These are phyloP conservation scores for Anisognathus igniventris DNA, from an alignment of 2,797 vertebrate species.

Conservation along the genomic window DNA sequence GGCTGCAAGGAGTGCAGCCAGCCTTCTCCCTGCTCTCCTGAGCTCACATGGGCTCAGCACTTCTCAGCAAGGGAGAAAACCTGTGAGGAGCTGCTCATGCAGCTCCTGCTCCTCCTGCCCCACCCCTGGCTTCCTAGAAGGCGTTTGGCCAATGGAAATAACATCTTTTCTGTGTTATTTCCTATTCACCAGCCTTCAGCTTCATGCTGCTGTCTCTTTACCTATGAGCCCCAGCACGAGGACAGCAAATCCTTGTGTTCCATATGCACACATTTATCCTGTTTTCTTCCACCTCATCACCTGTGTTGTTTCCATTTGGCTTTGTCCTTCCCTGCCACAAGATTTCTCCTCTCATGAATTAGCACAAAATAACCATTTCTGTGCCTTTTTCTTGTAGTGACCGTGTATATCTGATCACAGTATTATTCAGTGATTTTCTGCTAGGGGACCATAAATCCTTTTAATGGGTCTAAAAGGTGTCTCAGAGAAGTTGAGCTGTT, in stretches of 20 bases:
- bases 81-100: slow-evolving; percentile 14
- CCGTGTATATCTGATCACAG: neutral
- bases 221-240: neutral
- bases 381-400: neutral
- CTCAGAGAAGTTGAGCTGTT: neutral
- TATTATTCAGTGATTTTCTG: neutral
- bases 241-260: neutral
- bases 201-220: neutral
- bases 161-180: neutral
- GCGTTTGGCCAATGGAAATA: slow-evolving; percentile 61
- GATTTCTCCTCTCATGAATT: neutral
- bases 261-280: neutral
- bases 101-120: slow-evolving; percentile 2
- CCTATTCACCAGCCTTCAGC: slow-evolving; percentile 9
- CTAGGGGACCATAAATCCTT: neutral
- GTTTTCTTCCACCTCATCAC: neutral
- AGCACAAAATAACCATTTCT: neutral
- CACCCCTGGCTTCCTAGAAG: neutral
- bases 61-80: slow-evolving; percentile 49
- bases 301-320: neutral
- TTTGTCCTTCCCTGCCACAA: neutral
- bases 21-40: slow-evolving; percentile 28
- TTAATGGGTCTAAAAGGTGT: neutral
- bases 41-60: slow-evolving; percentile 44
- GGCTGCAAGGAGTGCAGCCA: slow-evolving; percentile 62